phyloP scores from a whole-genome alignment of 2,113 vertebrate species.

The Oenanthe melanoleuca region DNA sequence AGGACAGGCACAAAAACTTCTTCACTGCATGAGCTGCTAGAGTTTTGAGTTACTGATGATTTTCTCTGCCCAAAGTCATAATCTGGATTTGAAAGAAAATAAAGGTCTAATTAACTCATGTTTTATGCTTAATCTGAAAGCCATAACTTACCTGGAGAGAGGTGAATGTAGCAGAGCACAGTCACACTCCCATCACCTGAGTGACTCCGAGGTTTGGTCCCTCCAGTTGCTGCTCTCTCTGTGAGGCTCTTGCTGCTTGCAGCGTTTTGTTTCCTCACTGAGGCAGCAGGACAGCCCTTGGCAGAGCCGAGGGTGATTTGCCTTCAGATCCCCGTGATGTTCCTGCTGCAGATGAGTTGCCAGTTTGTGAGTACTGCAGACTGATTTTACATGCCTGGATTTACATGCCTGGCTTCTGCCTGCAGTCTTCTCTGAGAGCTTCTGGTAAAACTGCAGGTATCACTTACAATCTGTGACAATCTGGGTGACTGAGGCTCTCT shows the following conservation, averaged over 20 bases:
- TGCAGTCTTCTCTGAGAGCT: not conserved
- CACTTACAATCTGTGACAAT: not conserved
- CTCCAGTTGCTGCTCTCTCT: not conserved
- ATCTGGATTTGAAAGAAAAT: not conserved
- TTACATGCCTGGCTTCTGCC: not conserved
- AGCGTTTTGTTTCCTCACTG: not conserved
- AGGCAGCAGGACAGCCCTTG: not conserved
- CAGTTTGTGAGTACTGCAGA: not conserved
- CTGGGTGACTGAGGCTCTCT: not conserved
- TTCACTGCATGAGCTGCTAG: not conserved
- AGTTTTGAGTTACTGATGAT: not conserved
- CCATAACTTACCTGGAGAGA: not conserved
- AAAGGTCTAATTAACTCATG: not conserved
- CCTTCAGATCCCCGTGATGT: accelerated
- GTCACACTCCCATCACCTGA: not conserved
- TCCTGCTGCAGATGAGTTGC: not conserved
- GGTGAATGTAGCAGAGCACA: not conserved
- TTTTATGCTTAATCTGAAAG: not conserved
- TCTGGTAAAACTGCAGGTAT: not conserved
- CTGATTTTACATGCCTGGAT: not conserved
- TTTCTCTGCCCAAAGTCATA: not conserved
- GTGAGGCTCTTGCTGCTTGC: not conserved
- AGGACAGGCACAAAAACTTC: not conserved
- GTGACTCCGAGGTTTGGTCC: not conserved
- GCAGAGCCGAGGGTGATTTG: not conserved